Percentiles rank a stretch among this genome's conserved stretches.
These are phyloP conservation scores for Cyclargus thomasi DNA, from an alignment of 1,140 invertebrate genomes.

Conservation along the genomic window DNA sequence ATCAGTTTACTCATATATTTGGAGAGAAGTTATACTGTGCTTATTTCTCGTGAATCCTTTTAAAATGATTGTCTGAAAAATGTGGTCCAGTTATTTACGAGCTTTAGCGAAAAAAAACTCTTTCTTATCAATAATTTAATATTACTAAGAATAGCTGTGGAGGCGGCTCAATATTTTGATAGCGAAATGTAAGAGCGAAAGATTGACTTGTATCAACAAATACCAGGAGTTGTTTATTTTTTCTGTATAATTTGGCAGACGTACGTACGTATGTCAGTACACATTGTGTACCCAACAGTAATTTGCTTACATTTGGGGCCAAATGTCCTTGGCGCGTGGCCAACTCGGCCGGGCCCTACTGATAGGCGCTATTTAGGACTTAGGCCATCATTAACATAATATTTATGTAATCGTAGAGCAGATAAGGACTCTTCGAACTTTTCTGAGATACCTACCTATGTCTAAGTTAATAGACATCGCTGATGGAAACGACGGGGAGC, in stretches of 20 bases:
- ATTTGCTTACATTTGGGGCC: conserved; percentile 39
- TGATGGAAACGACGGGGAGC: no score
- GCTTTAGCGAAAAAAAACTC: no score
- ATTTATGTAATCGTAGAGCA: not conserved
- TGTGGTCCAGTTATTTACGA: no score
- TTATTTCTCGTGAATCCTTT: no score
- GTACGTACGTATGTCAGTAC: conserved; percentile 9
- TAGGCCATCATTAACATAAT: conserved; percentile 16
- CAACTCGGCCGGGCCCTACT: conserved; percentile 25
- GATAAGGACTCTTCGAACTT: not conserved
- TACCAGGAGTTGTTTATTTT: not conserved
- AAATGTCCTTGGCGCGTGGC: conserved; percentile 39
- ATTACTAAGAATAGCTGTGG: no score
- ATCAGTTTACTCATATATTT: no score
- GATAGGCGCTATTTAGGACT: conserved; percentile 23
- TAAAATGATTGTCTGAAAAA: no score
- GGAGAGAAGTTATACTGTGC: not conserved
- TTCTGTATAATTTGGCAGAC: conserved; percentile 7
- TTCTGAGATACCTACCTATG: not conserved
- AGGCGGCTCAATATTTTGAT: no score
- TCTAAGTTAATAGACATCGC: not conserved
- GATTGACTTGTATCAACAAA: not conserved
- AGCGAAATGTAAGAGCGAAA: not conserved
- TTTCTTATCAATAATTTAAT: no score
- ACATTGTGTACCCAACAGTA: conserved; percentile 34